Percentiles rank a stretch among this genome's conserved stretches.
phyloP scores from a whole-genome alignment of 2,888 invertebrate species.

The Bombylius discolor region DNA sequence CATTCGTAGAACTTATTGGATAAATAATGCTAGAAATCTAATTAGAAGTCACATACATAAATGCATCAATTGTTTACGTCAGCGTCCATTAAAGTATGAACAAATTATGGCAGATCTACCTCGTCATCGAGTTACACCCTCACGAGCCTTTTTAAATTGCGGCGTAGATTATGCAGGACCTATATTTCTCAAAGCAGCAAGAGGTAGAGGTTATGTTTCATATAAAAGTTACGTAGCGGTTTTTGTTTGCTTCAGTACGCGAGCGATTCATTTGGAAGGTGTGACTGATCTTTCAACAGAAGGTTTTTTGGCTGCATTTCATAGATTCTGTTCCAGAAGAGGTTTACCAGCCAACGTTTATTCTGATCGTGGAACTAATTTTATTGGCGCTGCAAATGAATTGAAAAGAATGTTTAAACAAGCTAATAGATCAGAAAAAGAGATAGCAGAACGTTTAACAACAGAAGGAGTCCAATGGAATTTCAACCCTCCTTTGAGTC shows the following conservation, averaged over 20 bases:
- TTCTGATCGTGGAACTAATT: not conserved
- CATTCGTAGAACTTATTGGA: constrained; percentile 16
- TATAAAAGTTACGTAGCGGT: not conserved
- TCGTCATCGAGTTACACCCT: not conserved
- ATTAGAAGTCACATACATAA: constrained; percentile 2
- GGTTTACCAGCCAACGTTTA: not conserved
- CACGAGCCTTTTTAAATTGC: not conserved
- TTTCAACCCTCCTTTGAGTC: constrained; percentile 21
- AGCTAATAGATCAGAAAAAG: not conserved
- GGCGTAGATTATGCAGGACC: not conserved
- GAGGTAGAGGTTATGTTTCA: not conserved
- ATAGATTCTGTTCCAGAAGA: not conserved
- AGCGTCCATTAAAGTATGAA: not conserved
- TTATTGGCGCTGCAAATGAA: not conserved
- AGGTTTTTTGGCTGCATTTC: not conserved
- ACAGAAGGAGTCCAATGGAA: constrained; percentile 15
- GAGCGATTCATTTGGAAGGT: not conserved
- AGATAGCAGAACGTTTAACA: not conserved
- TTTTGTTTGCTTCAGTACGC: not conserved
- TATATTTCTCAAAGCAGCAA: not conserved
- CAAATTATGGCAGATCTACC: too few species aligned
- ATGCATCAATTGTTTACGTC: constrained; percentile 10
- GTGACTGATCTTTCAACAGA: not conserved
- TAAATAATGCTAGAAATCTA: constrained; percentile 8
- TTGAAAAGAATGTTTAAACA: not conserved